Percentiles rank a stretch among this genome's conserved stretches.
phyloP scores from a whole-genome alignment of 35 echinoderm and acorn worm genomes.

The Antedon bifida region DNA sequence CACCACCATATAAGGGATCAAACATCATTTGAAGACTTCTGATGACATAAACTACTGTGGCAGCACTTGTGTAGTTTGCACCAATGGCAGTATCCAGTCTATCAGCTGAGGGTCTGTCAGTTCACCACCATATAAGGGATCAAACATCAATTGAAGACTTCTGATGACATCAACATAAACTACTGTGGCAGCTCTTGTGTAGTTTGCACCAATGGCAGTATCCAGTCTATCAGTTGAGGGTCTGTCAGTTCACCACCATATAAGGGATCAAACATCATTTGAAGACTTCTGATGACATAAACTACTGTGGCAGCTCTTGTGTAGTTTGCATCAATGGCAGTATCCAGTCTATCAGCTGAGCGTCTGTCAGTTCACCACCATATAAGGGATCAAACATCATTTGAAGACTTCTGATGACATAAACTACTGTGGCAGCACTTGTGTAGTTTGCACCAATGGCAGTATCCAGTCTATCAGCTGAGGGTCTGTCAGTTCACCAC shows the following conservation, averaged over 20 bases:
- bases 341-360: constrained; percentile 58
- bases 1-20: too few relatives aligned
- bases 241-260: too few relatives aligned
- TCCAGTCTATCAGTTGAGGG: too few relatives aligned
- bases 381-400: constrained; percentile 89
- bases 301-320: background rate
- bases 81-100: too few relatives aligned
- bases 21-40: too few relatives aligned
- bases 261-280: too few relatives aligned
- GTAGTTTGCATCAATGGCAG: constrained; percentile 8
- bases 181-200: too few relatives aligned
- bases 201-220: too few relatives aligned
- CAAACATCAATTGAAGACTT: constrained; percentile 47
- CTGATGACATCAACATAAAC: constrained; percentile 4
- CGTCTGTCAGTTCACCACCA: constrained; percentile 52
- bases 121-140: background rate
- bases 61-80: too few relatives aligned
- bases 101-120: too few relatives aligned
- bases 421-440: background rate
- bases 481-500: constrained; percentile 45
- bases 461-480: constrained; percentile 63
- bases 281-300: background rate
- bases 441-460: constrained; percentile 10
- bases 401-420: constrained; percentile 25
- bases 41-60: too few relatives aligned